Base-by-base conservation (phyloP, 2,888 invertebrate species). In the Clivina fossor region DNA sequence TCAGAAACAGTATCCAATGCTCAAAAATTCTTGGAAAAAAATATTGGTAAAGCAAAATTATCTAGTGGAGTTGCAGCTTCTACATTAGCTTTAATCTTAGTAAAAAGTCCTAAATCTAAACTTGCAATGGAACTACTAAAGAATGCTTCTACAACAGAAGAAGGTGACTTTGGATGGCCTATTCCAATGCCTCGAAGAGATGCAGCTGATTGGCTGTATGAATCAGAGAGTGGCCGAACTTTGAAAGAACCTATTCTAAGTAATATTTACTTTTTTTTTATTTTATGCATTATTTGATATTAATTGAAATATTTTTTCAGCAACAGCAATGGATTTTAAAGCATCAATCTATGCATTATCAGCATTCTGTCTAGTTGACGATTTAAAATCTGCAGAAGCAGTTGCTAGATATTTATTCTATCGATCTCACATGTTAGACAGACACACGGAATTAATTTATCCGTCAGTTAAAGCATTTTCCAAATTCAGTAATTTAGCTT, bases 121-220 rank as follows among this genome's bases (percentile, higher is more conserved):
- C 80, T 80, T 72, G 82, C 82, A 0, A 69, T 84, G 2, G 73
- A 78, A 5, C 80, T 80, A 57, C 66, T 84, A 32, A 71, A 77
- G 19, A 82, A 82, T 58, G 79, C 79, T 0, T 83, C 83, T 0
- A 83, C 83, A 0, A 82, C 82, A 1, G 83, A 84, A 68, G 84
- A 84, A 64, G 83, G 83, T 0, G 84, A 84, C 63, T 84, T 84
- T 57, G 83, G 83, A 1, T 84, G 84, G 84, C 83, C 83, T 2
- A 71, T 72, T 59, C 68, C 71, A 4, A 74, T 79, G 1, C 78
- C 80, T 0, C 74, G 79, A 51, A 76, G 78, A 53, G 81, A 82
- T 56, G 82, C 82, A 2, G 81, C 81, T 8, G 82, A 83, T 65
- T 83, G 83, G 83, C 71, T 83, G 1, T 75, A 83, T 18, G 82